Conservation (phyloP, 2,888 invertebrate genomes). For the Lepidochrysops patricia region DNA sequence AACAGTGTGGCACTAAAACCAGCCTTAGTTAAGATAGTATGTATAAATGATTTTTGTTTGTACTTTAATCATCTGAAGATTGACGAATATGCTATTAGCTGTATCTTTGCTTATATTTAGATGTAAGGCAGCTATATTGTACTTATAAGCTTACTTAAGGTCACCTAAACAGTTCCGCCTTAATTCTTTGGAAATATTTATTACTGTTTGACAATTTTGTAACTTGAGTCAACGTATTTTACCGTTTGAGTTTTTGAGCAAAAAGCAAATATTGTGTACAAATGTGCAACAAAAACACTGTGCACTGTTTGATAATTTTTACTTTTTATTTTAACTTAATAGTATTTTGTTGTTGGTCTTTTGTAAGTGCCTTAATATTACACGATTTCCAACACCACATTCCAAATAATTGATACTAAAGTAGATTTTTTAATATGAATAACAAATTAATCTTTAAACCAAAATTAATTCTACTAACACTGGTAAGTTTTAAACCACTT, state of each 20-base stretch:
- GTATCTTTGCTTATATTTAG: slow-evolving; percentile 8
- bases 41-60: not conserved
- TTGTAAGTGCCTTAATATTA: not conserved
- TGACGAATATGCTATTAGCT: not conserved
- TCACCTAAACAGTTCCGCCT: slow-evolving; percentile 1
- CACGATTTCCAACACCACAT: not conserved
- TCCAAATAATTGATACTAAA: not conserved
- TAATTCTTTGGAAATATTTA: not conserved
- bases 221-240: not conserved
- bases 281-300: not conserved
- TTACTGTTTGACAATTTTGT: not conserved
- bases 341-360: not conserved
- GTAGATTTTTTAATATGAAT: not conserved
- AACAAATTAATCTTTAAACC: not conserved
- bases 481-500: not conserved
- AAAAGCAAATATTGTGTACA: not conserved
- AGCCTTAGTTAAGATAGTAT: not conserved
- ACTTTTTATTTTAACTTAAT: not conserved
- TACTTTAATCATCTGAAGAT: not conserved
- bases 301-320: not conserved
- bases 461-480: not conserved
- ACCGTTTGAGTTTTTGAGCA: not conserved
- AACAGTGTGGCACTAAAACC: no score
- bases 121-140: not conserved
- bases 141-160: slow-evolving; percentile 8